Conservation (phyloP, 2,113 vertebrate genomes). For the Neolamprologus tretocephalus region DNA sequence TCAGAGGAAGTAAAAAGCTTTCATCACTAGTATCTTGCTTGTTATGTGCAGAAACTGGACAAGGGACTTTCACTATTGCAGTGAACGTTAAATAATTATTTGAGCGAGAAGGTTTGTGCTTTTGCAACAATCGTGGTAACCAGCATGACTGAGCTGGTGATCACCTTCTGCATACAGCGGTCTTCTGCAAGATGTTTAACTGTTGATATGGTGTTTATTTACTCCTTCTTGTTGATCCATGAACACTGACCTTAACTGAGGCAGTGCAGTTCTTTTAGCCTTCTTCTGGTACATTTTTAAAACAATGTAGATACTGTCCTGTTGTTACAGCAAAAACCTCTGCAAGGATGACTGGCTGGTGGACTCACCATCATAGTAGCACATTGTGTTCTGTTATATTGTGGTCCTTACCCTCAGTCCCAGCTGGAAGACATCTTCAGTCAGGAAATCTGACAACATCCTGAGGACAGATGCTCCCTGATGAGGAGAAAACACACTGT, state of each 20-base stretch:
- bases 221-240: neutral
- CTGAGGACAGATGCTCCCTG: constrained; percentile 88
- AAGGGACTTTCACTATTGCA: neutral
- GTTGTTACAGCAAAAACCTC: neutral
- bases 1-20: neutral
- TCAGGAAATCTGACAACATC: constrained; percentile 92
- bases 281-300: neutral
- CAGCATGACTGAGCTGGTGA: neutral
- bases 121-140: neutral
- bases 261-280: neutral
- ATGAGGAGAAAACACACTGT: neutral
- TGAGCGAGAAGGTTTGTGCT: neutral
- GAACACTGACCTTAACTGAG: neutral
- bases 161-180: neutral
- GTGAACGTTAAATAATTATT: neutral
- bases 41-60: neutral
- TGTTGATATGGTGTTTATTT: neutral
- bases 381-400: neutral
- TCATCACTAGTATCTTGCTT: neutral
- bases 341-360: neutral
- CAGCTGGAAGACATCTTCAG: constrained; percentile 70
- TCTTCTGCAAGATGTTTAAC: neutral
- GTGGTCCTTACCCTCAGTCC: constrained; percentile 77
- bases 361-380: neutral
- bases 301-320: neutral